Evolutionary conservation across 2,888 invertebrate genomes (phyloP), one percentile per base, ranked within the genome.

Genomic region (Torymus aiolomorphi): DNA sequence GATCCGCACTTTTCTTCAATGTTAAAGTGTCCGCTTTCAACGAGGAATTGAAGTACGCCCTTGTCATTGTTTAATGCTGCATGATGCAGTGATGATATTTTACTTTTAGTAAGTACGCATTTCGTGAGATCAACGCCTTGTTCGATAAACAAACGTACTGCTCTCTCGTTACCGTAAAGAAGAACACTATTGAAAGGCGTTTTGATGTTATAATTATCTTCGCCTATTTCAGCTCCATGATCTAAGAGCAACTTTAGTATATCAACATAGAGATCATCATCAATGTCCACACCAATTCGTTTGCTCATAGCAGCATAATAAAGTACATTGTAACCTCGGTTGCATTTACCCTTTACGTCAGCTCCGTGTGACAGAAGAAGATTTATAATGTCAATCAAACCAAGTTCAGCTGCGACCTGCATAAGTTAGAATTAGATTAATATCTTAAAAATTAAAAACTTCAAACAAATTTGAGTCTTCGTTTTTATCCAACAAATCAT

Each of bases 231-330:
- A 3, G 77, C 71, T 13, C 77, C 71, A 3, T 20, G 49, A 1
- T 42, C 62, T 1, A 77, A 49, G 8, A 77, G 51, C 10, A 71
- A 13, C 16, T 57, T 13, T 0, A 76, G 42, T 2, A 71, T 63
- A 1, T 77, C 71, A 13, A 65, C 20, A 18, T 77, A 77, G 13
- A 71, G 31, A 24, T 71, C 65, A 18, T 77, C 77, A 49, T 71
- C 65, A 10, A 77, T 31, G 2, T 77, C 51, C 1, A 13, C 24
- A 5, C 51, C 20, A 11, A 63, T 71, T 5, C 65, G 63, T 20
- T 70, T 71, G 13, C 51, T 71, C 71, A 71, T 71, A 13, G 65
- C 76, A 8, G 76, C 76, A 14, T 77, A 77, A 49, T 77, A 71
- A 4, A 77, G 51, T 4, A 71, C 71, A n/a, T 59, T 77, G 52